These are phyloP conservation scores for Euthynnus affinis DNA, from an alignment of 2,797 vertebrate genomes.

Conservation along the genomic window DNA sequence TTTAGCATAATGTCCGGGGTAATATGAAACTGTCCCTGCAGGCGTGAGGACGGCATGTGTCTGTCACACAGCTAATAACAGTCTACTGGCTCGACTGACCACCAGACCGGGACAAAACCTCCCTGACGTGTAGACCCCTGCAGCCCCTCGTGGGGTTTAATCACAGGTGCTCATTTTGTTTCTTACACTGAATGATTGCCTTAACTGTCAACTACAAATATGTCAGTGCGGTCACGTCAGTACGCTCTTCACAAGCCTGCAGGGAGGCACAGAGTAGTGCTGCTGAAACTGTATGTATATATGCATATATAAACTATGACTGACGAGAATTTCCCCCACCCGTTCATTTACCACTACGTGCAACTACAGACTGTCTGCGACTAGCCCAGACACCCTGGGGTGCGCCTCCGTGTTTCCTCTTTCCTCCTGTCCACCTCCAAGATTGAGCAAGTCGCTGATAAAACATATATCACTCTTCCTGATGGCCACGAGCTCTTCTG, in stretches of 20 bases:
- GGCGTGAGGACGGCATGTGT: slow-evolving; percentile 55
- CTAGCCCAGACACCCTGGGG: slow-evolving; percentile 28
- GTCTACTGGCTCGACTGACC: not conserved
- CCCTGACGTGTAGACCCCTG: not conserved
- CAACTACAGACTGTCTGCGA: not conserved
- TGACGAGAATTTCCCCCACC: slow-evolving; percentile 21
- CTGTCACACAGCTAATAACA: slow-evolving; percentile 63
- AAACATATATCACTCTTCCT: slow-evolving; percentile 72
- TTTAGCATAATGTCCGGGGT: slow-evolving; percentile 32
- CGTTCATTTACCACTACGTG: slow-evolving; percentile 19
- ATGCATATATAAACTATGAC: not conserved
- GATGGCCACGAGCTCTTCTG: slow-evolving; percentile 59
- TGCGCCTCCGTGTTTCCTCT: slow-evolving; percentile 69
- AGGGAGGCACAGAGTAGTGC: not conserved
- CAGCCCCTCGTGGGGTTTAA: not conserved
- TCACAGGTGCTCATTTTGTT: not conserved
- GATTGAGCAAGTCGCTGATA: slow-evolving; percentile 76
- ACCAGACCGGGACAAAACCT: slow-evolving; percentile 20
- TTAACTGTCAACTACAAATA: no score
- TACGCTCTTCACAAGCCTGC: no score
- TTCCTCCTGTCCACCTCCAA: slow-evolving; percentile 23
- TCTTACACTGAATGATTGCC: no score
- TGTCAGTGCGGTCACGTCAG: no score
- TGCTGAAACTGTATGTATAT: not conserved
- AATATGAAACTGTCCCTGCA: slow-evolving; percentile 67